phyloP scores from a whole-genome alignment of 2,797 vertebrate species.

The Euphonia xanthogaster region DNA sequence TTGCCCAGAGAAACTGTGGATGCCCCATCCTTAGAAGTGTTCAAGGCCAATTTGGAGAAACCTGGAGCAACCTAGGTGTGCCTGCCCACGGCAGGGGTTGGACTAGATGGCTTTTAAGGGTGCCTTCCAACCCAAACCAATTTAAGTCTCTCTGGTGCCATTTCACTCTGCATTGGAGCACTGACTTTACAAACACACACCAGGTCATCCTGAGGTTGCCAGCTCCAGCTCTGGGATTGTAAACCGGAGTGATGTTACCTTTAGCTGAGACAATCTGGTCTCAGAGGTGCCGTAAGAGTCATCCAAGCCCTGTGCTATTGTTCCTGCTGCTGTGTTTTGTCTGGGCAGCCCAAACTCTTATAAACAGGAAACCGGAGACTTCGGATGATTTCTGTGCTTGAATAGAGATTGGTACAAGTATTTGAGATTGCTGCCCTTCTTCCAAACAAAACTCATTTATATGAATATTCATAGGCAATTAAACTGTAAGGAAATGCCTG shows the following conservation, averaged over 20 bases:
- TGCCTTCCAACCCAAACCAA: background rate
- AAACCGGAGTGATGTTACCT: background rate
- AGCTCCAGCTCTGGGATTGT: background rate
- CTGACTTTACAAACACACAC: fast-evolving
- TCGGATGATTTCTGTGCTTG: constrained; percentile 1
- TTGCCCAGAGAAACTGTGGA: background rate
- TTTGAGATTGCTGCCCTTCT: background rate
- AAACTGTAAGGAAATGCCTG: constrained; percentile 10
- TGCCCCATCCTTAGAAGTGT: background rate
- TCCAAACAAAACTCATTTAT: background rate
- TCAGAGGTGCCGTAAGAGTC: background rate
- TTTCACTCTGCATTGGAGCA: background rate
- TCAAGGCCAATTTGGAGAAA: background rate
- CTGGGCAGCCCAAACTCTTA: constrained; percentile 14
- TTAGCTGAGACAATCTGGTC: background rate
- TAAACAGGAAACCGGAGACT: constrained; percentile 43
- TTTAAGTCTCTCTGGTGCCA: background rate
- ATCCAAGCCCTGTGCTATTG: constrained; percentile 6
- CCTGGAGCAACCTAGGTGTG: background rate
- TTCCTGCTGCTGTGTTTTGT: constrained; percentile 40
- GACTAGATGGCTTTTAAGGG: fast-evolving
- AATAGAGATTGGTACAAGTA: background rate
- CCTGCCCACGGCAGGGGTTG: no score
- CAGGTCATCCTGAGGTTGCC: background rate
- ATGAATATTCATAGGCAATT: constrained; percentile 31